Percentiles rank a stretch among this genome's conserved stretches.
These are phyloP conservation scores for Equus quagga DNA, from an alignment of 2,113 vertebrate species.

Conservation along the genomic window DNA sequence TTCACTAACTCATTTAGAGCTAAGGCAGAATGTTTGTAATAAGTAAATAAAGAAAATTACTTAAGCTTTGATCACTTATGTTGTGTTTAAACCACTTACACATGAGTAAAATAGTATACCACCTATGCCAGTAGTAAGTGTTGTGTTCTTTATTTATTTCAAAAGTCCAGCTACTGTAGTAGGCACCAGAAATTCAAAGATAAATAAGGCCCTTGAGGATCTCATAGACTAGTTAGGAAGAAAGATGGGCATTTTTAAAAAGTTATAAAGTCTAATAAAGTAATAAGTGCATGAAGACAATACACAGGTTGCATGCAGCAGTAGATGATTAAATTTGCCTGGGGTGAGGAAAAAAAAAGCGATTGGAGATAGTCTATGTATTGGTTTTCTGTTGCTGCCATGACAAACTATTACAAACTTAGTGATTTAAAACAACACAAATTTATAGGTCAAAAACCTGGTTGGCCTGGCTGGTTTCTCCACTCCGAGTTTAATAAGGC, in stretches of 20 bases:
- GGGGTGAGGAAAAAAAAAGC: neutral
- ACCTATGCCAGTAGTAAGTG: neutral
- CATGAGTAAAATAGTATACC: neutral
- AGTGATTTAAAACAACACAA: neutral
- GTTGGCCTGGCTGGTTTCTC: neutral
- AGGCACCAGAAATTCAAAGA: conserved; percentile 15
- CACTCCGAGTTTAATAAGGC: neutral
- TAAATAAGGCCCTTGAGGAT: neutral
- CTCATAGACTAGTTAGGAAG: neutral
- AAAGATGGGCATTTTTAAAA: neutral
- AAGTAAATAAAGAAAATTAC: neutral
- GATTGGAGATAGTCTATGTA: neutral
- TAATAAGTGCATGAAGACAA: conserved; percentile 5
- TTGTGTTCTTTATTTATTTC: neutral
- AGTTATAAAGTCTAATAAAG: conserved; percentile 45
- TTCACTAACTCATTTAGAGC: conserved; percentile 15
- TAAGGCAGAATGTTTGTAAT: neutral
- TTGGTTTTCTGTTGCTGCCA: conserved; percentile 12
- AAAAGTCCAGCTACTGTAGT: neutral
- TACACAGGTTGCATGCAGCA: neutral
- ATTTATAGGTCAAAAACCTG: neutral
- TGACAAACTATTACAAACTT: conserved; percentile 7
- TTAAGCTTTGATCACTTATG: neutral
- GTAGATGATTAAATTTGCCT: conserved; percentile 38
- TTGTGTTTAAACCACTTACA: neutral